These are phyloP conservation scores for Philaethria dido DNA, from an alignment of 2,888 invertebrate genomes.

Conservation along the genomic window DNA sequence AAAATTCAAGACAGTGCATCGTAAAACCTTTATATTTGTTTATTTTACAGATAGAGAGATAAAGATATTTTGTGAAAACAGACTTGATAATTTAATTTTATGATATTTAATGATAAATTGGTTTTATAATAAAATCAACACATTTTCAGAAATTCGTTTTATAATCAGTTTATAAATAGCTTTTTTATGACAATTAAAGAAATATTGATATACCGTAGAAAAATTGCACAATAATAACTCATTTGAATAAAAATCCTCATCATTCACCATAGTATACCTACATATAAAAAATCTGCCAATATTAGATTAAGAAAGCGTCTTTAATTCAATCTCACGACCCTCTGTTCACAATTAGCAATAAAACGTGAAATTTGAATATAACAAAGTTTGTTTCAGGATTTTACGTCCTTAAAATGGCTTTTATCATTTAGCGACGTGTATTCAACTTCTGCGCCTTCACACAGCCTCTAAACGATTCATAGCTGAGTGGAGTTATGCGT, in stretches of 20 bases:
- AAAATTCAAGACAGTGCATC: no score
- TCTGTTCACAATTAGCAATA: conserved; percentile 17
- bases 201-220: no score
- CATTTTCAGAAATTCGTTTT: no score
- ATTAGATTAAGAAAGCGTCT: conserved; percentile 1
- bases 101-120: no score
- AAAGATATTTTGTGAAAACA: no score
- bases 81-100: no score
- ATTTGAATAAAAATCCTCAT: background rate
- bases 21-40: no score
- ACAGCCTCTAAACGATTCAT: conserved; percentile 20
- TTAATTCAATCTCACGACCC: conserved; percentile 9
- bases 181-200: no score
- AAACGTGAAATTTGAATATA: conserved; percentile 21
- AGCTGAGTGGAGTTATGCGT: conserved; percentile 38
- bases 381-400: conserved; percentile 18
- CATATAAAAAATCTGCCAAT: background rate
- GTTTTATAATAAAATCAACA: no score
- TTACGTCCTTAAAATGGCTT: conserved; percentile 16
- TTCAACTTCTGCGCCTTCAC: conserved; percentile 23
- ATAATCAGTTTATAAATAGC: no score
- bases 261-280: background rate
- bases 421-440: conserved; percentile 25
- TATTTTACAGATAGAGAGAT: no score
- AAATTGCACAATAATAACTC: background rate